These are phyloP conservation scores for Zaprionus capensis DNA, from an alignment of 1,140 invertebrate species.

Conservation along the genomic window DNA sequence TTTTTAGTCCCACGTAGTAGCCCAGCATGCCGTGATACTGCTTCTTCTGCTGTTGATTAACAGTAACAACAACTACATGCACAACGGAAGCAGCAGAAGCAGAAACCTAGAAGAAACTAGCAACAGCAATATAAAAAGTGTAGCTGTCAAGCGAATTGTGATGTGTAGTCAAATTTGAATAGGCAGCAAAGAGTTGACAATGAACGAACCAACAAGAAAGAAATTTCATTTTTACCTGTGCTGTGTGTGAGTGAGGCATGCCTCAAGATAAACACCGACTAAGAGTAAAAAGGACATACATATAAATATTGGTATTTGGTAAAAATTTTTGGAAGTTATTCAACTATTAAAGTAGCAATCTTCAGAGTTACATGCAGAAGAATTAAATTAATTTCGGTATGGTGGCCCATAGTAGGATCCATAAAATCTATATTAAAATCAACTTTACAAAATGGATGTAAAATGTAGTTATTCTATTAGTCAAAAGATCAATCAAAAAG, in stretches of 20 bases:
- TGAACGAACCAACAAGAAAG: constrained; percentile 16
- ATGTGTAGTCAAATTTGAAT: constrained; percentile 49
- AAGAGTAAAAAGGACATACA: not conserved
- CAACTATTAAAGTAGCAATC: not conserved
- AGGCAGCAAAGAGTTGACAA: constrained; percentile 34
- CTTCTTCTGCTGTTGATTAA: constrained; percentile 42
- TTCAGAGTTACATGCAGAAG: no score
- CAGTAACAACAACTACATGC: constrained; percentile 32
- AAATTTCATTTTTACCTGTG: constrained; percentile 35
- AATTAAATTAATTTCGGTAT: no score
- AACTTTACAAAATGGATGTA: no score
- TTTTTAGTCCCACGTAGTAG: constrained; percentile 35
- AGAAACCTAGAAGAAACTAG: constrained; percentile 39
- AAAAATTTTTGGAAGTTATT: not conserved
- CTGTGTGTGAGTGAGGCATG: constrained; percentile 34
- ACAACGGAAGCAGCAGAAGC: not conserved
- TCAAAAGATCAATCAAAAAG: no score
- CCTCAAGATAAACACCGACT: not conserved
- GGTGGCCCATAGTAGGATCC: not conserved
- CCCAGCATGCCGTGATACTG: constrained; percentile 39
- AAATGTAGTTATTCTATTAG: no score
- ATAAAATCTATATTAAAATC: not conserved
- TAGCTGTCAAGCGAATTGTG: constrained; percentile 42
- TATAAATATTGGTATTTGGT: not conserved
- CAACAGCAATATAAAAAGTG: constrained; percentile 38